phyloP scores from a whole-genome alignment of 2,797 vertebrate species.

The Euphonia xanthogaster region DNA sequence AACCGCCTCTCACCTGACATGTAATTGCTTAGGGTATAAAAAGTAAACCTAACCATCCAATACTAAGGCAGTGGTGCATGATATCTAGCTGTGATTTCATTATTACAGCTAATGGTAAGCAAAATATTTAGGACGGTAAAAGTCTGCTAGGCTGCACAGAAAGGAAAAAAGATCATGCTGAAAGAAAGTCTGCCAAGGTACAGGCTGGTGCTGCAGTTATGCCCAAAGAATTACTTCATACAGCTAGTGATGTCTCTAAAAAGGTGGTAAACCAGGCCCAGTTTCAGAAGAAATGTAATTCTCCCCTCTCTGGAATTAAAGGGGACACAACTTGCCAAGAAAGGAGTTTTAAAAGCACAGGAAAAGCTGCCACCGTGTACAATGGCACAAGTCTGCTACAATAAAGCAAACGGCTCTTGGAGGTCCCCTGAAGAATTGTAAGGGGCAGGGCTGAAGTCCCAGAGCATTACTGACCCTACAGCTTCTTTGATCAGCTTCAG shows the following conservation, averaged over 20 bases:
- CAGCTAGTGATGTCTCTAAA: neutral
- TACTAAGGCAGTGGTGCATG: neutral
- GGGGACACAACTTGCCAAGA: neutral
- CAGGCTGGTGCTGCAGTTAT: neutral
- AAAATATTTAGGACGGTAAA: neutral
- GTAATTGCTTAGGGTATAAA: neutral
- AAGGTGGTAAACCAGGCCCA: neutral
- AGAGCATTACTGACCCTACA: neutral
- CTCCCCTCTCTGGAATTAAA: neutral
- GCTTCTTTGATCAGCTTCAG: neutral
- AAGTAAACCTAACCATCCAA: neutral
- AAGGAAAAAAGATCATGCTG: neutral
- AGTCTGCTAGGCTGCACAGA: neutral
- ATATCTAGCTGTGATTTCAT: neutral
- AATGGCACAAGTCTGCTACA: neutral
- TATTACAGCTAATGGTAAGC: neutral
- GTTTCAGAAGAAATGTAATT: neutral
- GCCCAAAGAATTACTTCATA: neutral
- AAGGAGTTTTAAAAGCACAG: neutral
- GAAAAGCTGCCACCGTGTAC: rapidly evolving
- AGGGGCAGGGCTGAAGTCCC: neutral
- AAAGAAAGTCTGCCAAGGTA: neutral
- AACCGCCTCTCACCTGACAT: neutral
- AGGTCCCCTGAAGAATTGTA: neutral
- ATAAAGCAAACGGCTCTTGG: neutral